Evolutionary conservation across 2,888 invertebrate species (phyloP).

Genomic region (Rhamphomyia laevipes): DNA sequence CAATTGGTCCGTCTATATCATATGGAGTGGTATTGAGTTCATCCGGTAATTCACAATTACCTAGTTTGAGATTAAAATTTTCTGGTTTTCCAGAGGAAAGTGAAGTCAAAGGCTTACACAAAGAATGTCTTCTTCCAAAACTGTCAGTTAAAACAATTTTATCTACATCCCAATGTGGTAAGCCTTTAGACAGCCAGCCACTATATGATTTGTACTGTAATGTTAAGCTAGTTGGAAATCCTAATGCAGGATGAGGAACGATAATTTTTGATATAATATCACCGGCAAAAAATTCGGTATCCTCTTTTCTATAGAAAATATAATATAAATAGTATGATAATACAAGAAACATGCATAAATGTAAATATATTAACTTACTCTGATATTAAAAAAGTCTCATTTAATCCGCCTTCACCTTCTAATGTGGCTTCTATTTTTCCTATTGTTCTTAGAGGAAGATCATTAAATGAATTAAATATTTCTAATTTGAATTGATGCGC

Average conservation of each 20-base stretch:
- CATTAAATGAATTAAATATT: conserved; percentile 60
- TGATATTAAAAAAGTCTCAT: conserved; percentile 81
- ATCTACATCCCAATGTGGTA: conserved; percentile 67
- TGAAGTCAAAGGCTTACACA: conserved; percentile 64
- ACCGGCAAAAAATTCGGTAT: conserved; percentile 58
- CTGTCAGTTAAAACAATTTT: conserved; percentile 75
- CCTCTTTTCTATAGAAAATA: conserved; percentile 53
- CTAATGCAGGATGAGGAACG: conserved; percentile 78
- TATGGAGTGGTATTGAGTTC: conserved; percentile 15
- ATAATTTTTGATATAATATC: conserved; percentile 67
- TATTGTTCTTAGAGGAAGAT: conserved; percentile 45
- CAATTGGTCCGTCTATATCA: conserved; percentile 27
- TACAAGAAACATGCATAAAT: background rate
- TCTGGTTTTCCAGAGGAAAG: conserved; percentile 62
- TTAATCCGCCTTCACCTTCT: conserved; percentile 67
- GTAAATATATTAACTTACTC: conserved; percentile 47
- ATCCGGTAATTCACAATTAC: conserved; percentile 59
- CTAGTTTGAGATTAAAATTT: conserved; percentile 60
- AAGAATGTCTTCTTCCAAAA: conserved; percentile 71
- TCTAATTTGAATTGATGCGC: conserved; percentile 81
- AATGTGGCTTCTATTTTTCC: conserved; percentile 70
- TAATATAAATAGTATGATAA: background rate
- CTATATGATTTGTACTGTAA: conserved; percentile 78
- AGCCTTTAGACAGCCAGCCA: conserved; percentile 80
- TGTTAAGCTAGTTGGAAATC: conserved; percentile 58